Evolutionary conservation across 2,888 invertebrate species (phyloP), one percentile per base, ranked within the genome.

Genomic region (Mythimna lalbum): DNA sequence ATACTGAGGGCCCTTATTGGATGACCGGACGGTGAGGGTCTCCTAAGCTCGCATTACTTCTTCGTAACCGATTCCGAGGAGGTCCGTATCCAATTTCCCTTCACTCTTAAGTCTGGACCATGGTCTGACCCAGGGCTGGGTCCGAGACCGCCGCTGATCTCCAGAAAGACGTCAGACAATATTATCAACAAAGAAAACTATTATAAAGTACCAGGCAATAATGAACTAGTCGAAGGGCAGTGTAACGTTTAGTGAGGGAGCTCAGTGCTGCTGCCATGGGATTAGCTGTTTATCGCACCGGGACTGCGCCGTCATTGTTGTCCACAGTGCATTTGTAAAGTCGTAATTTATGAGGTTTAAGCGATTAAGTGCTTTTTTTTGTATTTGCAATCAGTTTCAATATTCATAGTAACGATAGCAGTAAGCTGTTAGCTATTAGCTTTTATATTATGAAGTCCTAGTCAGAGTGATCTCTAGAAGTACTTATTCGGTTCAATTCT

Each of bases 221-320:
- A 49, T 49, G n/a, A 49, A n/a, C 47, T 49, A 49, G n/a, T n/a
- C 6, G 47, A 49, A 49, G 47, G 50, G 55, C 57, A 50, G 50
- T 56, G 50, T 57, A 76, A 50, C 72, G 21, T 69, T 72, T 53
- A 68, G 61, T 65, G 60, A 31, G 43, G 55, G 62, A 55, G 65
- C 62, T 78, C 57, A 72, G 59, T 50, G 49, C 53, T 75, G 36
- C 65, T 60, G 47, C 69, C 31, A 21, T 55, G 74, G 81, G 64
- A 82, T 86, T 82, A 87, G 78, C 82, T 82, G 86, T 81, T 85
- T 86, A 87, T 87, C 87, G 82, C 80, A 64, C 72, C 52, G 68
- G 59, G 66, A 56, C 64, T 67, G 50, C 60, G 14, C 27, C 50
- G 57, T 70, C 68, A 75, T 76, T 82, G 81, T 82, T 82, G 81